These are phyloP conservation scores for Liparis tanakae DNA, from an alignment of 2,797 vertebrate genomes.

Conservation along the genomic window DNA sequence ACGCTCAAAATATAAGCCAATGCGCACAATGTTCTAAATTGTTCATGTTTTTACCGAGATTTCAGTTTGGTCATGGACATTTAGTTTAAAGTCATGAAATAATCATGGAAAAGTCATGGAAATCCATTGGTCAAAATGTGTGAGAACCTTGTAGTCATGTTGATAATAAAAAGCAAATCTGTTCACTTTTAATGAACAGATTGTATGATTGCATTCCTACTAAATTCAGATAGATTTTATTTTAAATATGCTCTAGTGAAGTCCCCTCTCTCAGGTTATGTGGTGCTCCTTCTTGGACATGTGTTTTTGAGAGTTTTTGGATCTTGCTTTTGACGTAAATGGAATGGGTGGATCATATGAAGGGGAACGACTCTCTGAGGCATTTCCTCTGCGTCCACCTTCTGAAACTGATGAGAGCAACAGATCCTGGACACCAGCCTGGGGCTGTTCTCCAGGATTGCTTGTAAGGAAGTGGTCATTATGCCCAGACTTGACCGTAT, in stretches of 20 bases:
- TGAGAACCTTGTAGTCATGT: too few relatives aligned
- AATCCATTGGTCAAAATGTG: too few relatives aligned
- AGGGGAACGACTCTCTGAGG: conserved; percentile 35
- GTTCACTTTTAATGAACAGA: neutral
- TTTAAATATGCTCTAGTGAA: neutral
- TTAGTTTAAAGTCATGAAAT: too few relatives aligned
- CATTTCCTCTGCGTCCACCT: conserved; percentile 69
- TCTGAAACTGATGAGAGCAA: conserved; percentile 55
- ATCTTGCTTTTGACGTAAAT: conserved; percentile 50
- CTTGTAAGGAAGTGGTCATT: conserved; percentile 62
- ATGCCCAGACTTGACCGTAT: conserved; percentile 18
- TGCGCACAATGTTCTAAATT: too few relatives aligned
- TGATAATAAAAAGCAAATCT: neutral
- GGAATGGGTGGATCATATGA: conserved; percentile 55
- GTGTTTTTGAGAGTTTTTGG: conserved; percentile 21
- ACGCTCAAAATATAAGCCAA: too few relatives aligned
- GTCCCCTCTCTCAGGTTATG: neutral
- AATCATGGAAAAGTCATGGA: too few relatives aligned
- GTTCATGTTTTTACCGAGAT: too few relatives aligned
- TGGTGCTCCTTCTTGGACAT: neutral
- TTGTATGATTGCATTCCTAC: neutral
- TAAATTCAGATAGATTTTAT: neutral
- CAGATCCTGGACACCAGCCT: conserved; percentile 42
- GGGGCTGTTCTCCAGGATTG: conserved; percentile 28
- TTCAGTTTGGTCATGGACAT: too few relatives aligned